A percentile compares a stretch with the other conserved stretches of the same genome.
Evolutionary conservation across 1,140 invertebrate species (phyloP).

Genomic region (Trachymyrmex septentrionalis): DNA sequence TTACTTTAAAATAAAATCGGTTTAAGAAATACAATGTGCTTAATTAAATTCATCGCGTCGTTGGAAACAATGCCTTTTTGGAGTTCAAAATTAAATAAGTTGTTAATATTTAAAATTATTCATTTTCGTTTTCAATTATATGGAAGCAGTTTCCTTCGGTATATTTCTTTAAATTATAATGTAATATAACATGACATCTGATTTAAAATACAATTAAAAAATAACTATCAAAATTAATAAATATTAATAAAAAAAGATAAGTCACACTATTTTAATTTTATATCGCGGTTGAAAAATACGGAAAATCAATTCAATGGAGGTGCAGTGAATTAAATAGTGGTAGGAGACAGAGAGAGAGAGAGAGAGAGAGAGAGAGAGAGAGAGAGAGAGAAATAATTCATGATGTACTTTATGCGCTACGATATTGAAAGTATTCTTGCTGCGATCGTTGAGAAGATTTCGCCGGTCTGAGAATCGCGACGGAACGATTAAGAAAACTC

Average conservation of each 20-base stretch:
- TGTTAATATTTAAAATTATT: background rate
- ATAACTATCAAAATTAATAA: background rate
- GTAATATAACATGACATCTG: background rate
- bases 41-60: background rate
- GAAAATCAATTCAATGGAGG: slow-evolving; percentile 18
- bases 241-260: background rate
- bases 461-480: background rate
- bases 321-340: slow-evolving; percentile 19
- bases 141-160: background rate
- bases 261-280: background rate
- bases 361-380: no score
- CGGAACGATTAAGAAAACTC: slow-evolving; percentile 57
- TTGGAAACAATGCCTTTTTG: background rate
- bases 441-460: background rate
- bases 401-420: slow-evolving; percentile 25
- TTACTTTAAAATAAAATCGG: background rate
- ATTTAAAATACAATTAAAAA: background rate
- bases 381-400: slow-evolving; percentile 33
- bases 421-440: slow-evolving; percentile 28
- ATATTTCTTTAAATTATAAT: background rate
- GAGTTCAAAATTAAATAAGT: background rate
- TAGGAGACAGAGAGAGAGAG: no score
- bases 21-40: background rate
- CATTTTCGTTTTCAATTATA: background rate
- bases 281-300: slow-evolving; percentile 16